Percentiles rank a stretch among this genome's conserved stretches.
phyloP scores from a whole-genome alignment of 2,888 invertebrate genomes.

The Hydrotaea diabolus region DNA sequence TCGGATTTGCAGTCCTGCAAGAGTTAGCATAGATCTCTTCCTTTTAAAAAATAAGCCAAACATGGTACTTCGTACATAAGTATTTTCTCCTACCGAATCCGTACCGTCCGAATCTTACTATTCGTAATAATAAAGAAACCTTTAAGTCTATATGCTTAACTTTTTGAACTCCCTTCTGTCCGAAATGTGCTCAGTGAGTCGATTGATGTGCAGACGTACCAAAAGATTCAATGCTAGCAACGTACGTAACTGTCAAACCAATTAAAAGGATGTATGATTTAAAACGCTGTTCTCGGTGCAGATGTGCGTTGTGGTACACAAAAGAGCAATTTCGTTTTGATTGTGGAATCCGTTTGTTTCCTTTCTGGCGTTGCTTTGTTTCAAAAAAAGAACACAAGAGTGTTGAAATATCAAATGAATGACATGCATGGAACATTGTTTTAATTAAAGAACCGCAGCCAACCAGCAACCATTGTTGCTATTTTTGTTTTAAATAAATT shows the following conservation, averaged over 20 bases:
- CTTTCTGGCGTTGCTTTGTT: not conserved
- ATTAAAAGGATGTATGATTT: slow-evolving; percentile 51
- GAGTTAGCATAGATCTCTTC: too few species aligned
- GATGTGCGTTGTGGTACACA: not conserved
- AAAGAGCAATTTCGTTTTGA: not conserved
- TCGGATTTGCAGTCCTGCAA: too few species aligned
- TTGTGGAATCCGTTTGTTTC: not conserved
- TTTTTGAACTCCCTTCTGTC: too few species aligned
- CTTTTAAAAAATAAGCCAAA: too few species aligned
- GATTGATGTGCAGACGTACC: not conserved
- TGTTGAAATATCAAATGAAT: slow-evolving; percentile 21
- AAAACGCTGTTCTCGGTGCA: slow-evolving; percentile 13
- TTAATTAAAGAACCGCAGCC: not conserved
- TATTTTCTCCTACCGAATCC: too few species aligned
- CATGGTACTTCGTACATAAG: too few species aligned
- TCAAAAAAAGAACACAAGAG: not conserved
- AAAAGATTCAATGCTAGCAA: slow-evolving; percentile 12
- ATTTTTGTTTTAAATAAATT: not conserved
- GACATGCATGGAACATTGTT: slow-evolving; percentile 2
- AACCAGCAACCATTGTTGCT: not conserved
- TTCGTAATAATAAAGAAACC: too few species aligned
- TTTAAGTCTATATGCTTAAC: too few species aligned
- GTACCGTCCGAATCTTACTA: too few species aligned
- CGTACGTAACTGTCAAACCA: slow-evolving; percentile 52
- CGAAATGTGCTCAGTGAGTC: too few species aligned